These are phyloP conservation scores for Clistopyga incitator DNA, from an alignment of 2,888 invertebrate genomes.

Conservation along the genomic window DNA sequence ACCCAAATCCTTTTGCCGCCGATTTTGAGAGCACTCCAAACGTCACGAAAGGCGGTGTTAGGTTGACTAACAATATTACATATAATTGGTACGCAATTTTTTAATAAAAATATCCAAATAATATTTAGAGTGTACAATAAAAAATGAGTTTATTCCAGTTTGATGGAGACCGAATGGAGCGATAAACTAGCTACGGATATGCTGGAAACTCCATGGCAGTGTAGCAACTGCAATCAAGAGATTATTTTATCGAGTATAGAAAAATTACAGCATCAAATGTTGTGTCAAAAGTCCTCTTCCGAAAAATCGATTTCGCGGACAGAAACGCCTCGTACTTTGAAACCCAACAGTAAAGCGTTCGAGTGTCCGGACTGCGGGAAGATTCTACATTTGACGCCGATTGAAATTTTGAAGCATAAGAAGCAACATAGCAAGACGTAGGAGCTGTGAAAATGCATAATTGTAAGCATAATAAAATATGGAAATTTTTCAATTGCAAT, in stretches of 20 bases:
- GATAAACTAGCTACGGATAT: slow-evolving; percentile 87
- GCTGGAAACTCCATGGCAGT: slow-evolving; percentile 89
- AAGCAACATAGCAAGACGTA: slow-evolving; percentile 84
- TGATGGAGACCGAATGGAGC: slow-evolving; percentile 90
- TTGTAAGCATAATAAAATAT: slow-evolving; percentile 21
- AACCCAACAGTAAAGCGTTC: slow-evolving; percentile 88
- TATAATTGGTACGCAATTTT: slow-evolving; percentile 89
- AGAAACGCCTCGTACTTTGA: slow-evolving; percentile 76
- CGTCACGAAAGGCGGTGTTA: slow-evolving; percentile 92
- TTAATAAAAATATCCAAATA: background rate
- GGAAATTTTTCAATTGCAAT: background rate
- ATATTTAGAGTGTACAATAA: background rate
- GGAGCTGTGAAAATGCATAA: background rate
- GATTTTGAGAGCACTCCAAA: slow-evolving; percentile 88
- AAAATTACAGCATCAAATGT: slow-evolving; percentile 90
- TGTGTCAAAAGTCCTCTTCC: slow-evolving; percentile 82
- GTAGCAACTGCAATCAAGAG: slow-evolving; percentile 89
- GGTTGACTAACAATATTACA: slow-evolving; percentile 92
- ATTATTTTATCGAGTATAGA: slow-evolving; percentile 89
- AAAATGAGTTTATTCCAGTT: slow-evolving; percentile 80
- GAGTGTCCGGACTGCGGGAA: slow-evolving; percentile 90
- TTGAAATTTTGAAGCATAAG: slow-evolving; percentile 94
- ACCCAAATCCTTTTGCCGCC: slow-evolving; percentile 90
- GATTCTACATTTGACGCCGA: slow-evolving; percentile 89
- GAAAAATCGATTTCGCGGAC: slow-evolving; percentile 74